A percentile compares a stretch with the other conserved stretches of the same genome.
Evolutionary conservation across 2,888 invertebrate species (phyloP).

Genomic region (Sarcophaga variegata): DNA sequence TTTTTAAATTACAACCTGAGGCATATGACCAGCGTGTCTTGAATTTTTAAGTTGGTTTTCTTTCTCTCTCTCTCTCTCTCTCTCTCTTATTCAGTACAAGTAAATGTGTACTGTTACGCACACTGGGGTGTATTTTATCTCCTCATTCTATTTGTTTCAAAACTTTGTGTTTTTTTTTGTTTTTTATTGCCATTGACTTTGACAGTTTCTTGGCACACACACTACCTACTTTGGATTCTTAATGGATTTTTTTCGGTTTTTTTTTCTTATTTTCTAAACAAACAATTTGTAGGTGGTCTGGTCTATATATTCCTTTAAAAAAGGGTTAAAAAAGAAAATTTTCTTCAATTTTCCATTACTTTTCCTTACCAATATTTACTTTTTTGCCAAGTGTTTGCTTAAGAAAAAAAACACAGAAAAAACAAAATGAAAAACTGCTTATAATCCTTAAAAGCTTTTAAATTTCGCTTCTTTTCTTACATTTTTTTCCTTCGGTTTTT

Average conservation of each 20-base stretch:
- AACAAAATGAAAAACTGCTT: not conserved
- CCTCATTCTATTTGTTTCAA: not conserved
- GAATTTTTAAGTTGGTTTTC: conserved; percentile 62
- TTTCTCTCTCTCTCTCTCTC: not conserved
- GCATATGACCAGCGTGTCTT: conserved; percentile 69
- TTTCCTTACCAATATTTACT: not conserved
- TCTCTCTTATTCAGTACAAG: not conserved
- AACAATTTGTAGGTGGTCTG: not conserved
- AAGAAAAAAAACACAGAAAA: not conserved
- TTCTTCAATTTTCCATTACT: not conserved
- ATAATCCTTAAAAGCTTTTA: not conserved
- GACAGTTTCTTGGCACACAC: conserved; percentile 49
- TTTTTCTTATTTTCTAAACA: not conserved
- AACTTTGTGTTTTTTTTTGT: not conserved
- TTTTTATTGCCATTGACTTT: conserved; percentile 56
- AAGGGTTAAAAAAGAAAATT: not conserved
- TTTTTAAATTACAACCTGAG: conserved; percentile 66
- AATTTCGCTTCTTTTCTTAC: not conserved
- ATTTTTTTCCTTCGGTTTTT: not conserved
- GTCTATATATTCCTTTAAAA: not conserved
- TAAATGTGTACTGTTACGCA: not conserved
- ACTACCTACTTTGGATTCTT: conserved; percentile 23
- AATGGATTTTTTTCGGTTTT: conserved; percentile 40
- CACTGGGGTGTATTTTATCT: conserved; percentile 50
- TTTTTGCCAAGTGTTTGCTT: not conserved